phyloP scores from a whole-genome alignment of 1,140 invertebrate genomes.

The Telenomus remus region DNA sequence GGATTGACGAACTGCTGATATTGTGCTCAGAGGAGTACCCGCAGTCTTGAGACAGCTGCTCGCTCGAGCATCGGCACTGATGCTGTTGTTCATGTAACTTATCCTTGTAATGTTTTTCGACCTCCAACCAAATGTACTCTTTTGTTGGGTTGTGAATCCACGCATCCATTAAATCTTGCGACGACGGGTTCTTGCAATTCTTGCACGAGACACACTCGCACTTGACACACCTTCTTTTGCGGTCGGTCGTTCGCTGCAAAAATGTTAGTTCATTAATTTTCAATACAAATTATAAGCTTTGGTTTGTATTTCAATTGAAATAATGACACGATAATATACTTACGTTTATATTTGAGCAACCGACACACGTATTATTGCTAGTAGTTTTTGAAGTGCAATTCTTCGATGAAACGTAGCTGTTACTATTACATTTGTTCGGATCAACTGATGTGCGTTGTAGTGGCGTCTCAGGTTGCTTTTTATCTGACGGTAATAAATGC shows the following conservation, averaged over 20 bases:
- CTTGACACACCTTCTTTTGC: slow-evolving; percentile 39
- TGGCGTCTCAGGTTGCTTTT: slow-evolving; percentile 40
- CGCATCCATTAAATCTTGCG: slow-evolving; percentile 64
- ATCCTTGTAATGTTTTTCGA: slow-evolving; percentile 68
- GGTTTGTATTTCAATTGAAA: too few species aligned
- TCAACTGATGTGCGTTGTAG: slow-evolving; percentile 30
- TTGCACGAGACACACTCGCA: slow-evolving; percentile 27
- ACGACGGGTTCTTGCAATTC: slow-evolving; percentile 45
- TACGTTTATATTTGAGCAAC: slow-evolving; percentile 59
- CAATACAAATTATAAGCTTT: too few species aligned
- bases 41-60: slow-evolving; percentile 85
- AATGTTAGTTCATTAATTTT: too few species aligned
- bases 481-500: slow-evolving; percentile 43
- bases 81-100: slow-evolving; percentile 68
- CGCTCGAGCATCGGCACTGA: slow-evolving; percentile 77
- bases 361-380: slow-evolving; percentile 50
- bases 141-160: slow-evolving; percentile 65
- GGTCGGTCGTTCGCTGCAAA: slow-evolving; percentile 42
- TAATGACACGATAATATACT: neutral
- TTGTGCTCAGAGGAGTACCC: slow-evolving; percentile 88
- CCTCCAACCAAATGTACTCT: slow-evolving; percentile 67
- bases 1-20: slow-evolving; percentile 82
- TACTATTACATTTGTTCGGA: slow-evolving; percentile 28
- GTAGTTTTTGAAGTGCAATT: slow-evolving; percentile 18
- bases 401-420: slow-evolving; percentile 15